phyloP scores from a whole-genome alignment of 92 coral and sea anemone species.

The Heliopora coerulea region DNA sequence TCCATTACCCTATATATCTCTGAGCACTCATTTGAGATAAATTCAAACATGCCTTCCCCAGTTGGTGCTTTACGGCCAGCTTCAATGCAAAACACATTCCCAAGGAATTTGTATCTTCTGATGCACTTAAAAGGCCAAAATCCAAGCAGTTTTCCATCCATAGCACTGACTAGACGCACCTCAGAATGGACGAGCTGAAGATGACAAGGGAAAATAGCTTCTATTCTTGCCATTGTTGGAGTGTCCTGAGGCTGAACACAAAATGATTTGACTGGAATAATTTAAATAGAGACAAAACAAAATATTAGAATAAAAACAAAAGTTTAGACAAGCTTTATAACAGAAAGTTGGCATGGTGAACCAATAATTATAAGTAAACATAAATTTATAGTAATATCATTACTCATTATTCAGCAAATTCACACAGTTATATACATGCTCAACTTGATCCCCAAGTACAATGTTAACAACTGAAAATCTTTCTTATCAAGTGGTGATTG shows the following conservation, averaged over 20 bases:
- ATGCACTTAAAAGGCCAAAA: constrained; percentile 98
- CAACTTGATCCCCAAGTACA: too few species aligned
- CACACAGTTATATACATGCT: too few species aligned
- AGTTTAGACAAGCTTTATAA: too few species aligned
- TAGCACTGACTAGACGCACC: constrained; percentile 73
- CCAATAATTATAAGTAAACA: too few species aligned
- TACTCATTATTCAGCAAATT: too few species aligned
- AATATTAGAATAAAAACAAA: background rate
- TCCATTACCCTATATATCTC: constrained; percentile 89
- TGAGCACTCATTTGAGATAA: constrained; percentile 80
- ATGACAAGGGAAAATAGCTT: constrained; percentile 72
- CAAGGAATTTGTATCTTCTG: constrained; percentile 84
- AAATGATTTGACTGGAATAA: constrained; percentile 75
- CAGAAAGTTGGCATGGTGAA: too few species aligned
- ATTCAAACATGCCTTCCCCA: constrained; percentile 87
- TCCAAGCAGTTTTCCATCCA: constrained; percentile 83
- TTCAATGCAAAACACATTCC: constrained; percentile 81
- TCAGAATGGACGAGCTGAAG: constrained; percentile 82
- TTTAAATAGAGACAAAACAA: constrained; percentile 2
- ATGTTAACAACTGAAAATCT: too few species aligned
- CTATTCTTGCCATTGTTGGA: constrained; percentile 64
- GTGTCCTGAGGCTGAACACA: constrained; percentile 76
- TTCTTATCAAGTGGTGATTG: too few species aligned
- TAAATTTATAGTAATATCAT: too few species aligned
- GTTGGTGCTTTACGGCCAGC: constrained; percentile 99